phyloP scores from a whole-genome alignment of 2,888 invertebrate species.

The Scelioninae gen. 1 region DNA sequence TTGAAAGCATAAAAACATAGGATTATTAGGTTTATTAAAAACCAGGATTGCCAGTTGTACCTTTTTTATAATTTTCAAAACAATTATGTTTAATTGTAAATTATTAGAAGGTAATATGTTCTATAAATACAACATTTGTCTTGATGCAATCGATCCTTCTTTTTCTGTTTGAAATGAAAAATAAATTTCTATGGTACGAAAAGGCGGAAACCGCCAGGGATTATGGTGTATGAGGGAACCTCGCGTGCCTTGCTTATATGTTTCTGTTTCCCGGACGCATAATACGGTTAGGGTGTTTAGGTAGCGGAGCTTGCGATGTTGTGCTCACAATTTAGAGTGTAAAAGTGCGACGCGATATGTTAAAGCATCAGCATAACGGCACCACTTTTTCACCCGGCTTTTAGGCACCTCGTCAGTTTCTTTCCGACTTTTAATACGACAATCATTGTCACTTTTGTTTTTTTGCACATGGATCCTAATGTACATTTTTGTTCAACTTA shows the following conservation, averaged over 20 bases:
- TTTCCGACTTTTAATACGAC: slow-evolving; percentile 47
- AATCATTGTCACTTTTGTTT: slow-evolving; percentile 57
- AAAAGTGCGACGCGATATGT: slow-evolving; percentile 73
- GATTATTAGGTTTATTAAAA: too few species aligned
- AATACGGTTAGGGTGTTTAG: slow-evolving; percentile 71
- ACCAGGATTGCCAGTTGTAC: too few species aligned
- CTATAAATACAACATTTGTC: too few species aligned
- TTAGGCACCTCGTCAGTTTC: slow-evolving; percentile 72
- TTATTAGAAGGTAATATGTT: too few species aligned
- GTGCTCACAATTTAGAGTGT: slow-evolving; percentile 72
- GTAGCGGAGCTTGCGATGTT: slow-evolving; percentile 60
- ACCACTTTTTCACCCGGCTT: slow-evolving; percentile 74
- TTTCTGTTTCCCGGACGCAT: slow-evolving; percentile 47
- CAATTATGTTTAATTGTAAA: too few species aligned
- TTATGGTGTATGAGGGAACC: slow-evolving; percentile 31
- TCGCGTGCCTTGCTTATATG: slow-evolving; percentile 58
- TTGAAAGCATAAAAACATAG: too few species aligned
- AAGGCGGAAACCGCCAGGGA: slow-evolving; percentile 53
- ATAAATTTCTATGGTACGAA: slow-evolving; percentile 39
- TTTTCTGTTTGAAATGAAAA: slow-evolving; percentile 37
- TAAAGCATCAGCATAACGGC: slow-evolving; percentile 77
- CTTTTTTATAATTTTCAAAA: too few species aligned
- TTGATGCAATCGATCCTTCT: too few species aligned
- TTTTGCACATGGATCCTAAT: too few species aligned
- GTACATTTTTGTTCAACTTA: too few species aligned